Evolutionary conservation across 2,888 invertebrate genomes (phyloP).

Genomic region (Diabrotica balteata): DNA sequence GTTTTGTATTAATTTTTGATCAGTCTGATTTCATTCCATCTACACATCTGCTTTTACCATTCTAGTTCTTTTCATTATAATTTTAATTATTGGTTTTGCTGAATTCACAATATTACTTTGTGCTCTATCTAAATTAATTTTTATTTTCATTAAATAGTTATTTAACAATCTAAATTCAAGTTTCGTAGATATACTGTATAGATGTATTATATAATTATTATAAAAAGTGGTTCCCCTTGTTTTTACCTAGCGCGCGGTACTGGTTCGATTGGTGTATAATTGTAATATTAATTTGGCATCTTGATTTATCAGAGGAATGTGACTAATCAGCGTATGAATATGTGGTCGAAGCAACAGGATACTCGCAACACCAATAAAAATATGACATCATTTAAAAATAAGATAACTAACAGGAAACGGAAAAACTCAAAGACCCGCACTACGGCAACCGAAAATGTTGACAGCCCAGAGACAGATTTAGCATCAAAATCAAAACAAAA

Average conservation of each 20-base stretch:
- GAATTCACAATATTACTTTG: too few relatives aligned
- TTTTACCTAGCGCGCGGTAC: neutral
- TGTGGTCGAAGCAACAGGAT: constrained; percentile 60
- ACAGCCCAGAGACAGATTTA: constrained; percentile 33
- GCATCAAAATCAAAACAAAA: constrained; percentile 37
- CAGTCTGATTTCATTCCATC: too few relatives aligned
- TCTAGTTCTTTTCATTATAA: too few relatives aligned
- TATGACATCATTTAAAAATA: constrained; percentile 59
- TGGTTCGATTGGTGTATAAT: constrained; percentile 6
- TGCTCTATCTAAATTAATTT: too few relatives aligned
- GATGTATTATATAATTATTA: neutral
- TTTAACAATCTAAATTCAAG: too few relatives aligned
- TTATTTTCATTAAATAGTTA: too few relatives aligned
- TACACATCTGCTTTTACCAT: too few relatives aligned
- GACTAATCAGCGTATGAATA: constrained; percentile 43
- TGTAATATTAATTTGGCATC: constrained; percentile 11
- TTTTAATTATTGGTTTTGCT: too few relatives aligned
- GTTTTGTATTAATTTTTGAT: too few relatives aligned
- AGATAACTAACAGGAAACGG: constrained; percentile 59
- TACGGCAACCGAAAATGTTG: constrained; percentile 35
- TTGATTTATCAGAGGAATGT: constrained; percentile 30
- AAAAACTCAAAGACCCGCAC: constrained; percentile 51
- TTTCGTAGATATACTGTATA: too few relatives aligned
- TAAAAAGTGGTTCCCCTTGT: neutral
- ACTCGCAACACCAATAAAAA: constrained; percentile 52